phyloP scores from a whole-genome alignment of 2,797 vertebrate genomes.

The Hafferia zeledoni region DNA sequence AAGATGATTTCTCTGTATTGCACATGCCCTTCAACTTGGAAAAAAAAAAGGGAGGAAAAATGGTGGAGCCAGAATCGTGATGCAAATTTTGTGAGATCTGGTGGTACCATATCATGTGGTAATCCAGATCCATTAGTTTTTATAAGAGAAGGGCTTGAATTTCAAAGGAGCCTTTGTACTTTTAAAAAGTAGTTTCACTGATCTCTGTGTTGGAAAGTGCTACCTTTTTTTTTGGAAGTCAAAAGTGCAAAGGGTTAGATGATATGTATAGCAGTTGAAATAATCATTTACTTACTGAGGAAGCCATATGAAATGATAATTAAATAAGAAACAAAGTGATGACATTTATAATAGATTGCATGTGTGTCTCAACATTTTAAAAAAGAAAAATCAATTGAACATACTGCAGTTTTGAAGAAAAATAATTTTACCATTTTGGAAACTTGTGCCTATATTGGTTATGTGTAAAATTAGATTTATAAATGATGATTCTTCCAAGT shows the following conservation, averaged over 20 bases:
- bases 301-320: conserved; percentile 47
- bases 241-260: neutral
- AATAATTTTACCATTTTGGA: conserved; percentile 42
- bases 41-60: neutral
- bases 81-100: neutral
- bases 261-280: neutral
- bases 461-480: conserved; percentile 56
- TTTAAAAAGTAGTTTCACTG: neutral
- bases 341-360: conserved; percentile 2
- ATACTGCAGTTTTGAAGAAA: conserved; percentile 23
- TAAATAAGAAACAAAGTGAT: conserved; percentile 40
- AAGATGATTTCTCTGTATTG: neutral
- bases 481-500: conserved; percentile 43
- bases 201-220: neutral
- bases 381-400: conserved; percentile 22
- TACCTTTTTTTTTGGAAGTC: neutral
- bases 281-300: conserved; percentile 31
- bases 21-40: neutral
- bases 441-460: conserved; percentile 37
- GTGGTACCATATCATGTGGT: neutral
- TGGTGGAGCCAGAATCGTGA: neutral
- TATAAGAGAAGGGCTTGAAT: neutral
- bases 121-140: neutral
- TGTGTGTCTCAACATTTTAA: conserved; percentile 11
- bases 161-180: neutral